Evolutionary conservation across 2,113 vertebrate species (phyloP).

Genomic region (Ictalurus furcatus): DNA sequence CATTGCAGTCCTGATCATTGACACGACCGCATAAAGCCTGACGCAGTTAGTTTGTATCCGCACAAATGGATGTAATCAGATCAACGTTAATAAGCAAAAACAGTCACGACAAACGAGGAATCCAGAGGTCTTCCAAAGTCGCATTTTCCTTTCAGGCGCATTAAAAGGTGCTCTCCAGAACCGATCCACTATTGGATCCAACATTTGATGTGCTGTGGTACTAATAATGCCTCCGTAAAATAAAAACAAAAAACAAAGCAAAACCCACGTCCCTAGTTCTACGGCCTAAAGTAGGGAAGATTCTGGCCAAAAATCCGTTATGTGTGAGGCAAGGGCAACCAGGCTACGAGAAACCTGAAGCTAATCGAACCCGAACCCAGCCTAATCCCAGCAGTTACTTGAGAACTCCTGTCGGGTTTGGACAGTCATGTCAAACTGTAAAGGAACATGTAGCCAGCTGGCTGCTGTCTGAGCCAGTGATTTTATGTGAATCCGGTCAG

Average conservation of each 20-base stretch:
- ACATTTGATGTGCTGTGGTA: not conserved
- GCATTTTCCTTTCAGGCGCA: not conserved
- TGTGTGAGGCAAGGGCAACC: not conserved
- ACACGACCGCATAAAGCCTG: not conserved
- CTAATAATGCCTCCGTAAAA: not conserved
- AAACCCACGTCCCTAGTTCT: not conserved
- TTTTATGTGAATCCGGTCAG: conserved; percentile 33
- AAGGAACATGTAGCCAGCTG: not conserved
- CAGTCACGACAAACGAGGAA: not conserved
- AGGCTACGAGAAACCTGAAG: not conserved
- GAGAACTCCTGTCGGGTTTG: not conserved
- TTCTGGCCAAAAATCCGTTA: not conserved
- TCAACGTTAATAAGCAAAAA: no score
- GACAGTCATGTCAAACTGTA: not conserved
- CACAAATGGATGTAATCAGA: not conserved
- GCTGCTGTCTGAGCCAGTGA: conserved; percentile 16
- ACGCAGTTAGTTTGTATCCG: not conserved
- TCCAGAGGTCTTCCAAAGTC: no score
- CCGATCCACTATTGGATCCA: not conserved
- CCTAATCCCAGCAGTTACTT: not conserved
- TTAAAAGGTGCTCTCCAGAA: not conserved
- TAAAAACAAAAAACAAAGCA: not conserved
- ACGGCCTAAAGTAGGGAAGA: not conserved
- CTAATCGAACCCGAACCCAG: not conserved
- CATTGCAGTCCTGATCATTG: not conserved